Base-by-base conservation (phyloP, 2,113 vertebrate species). In the Symphodus melops region DNA sequence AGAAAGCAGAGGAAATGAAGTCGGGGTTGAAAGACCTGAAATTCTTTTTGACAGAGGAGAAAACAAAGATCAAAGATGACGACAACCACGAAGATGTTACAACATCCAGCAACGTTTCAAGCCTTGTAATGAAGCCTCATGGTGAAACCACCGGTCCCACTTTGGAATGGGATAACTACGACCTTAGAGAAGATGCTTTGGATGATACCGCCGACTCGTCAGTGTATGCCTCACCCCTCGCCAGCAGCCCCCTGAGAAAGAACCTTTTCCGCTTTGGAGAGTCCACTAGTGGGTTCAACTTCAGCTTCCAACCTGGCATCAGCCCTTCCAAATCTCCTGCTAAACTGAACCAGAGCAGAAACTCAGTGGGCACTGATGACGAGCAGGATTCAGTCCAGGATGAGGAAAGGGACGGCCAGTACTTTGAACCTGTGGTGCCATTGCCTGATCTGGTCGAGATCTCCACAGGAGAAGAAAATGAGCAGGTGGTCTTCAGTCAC, bases 1-100 rank as follows among this genome's bases (percentile, higher is more conserved):
- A 98, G 90, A 98, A 96, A 92, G 98, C 98, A 20, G 98, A 99
- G 90, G 97, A 99, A 91, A 99, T 99, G 98, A 99, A 99, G 85
- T 96, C 93, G 66, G 98, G 93, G n/a, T 94, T 99, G 21, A 99
- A 99, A 93, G 96, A 99, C 86, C 93, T 99, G 14, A 99, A 99
- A 90, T 96, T 92, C 0, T 96, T 97, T 87, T 90, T 99, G 87
- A 98, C 97, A 1, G 96, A 96, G 23, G 96, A 96, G 49, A 96
- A 96, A 90, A 89, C 91, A 14, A 98, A 97, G 85, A 94, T 96
- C 54, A 96, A 95, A 75, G 95, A 95, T 13, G 93, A 84, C 7
- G 88, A 88, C n/a, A 83, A 2, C 63, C 64, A 73, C n/a, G 84
- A 7, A 57, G 78, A 92, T 6, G 42, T 56, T 10, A 62, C 90